Base-by-base conservation (phyloP, 1,140 invertebrate genomes). In the Papilio aristodemus region DNA sequence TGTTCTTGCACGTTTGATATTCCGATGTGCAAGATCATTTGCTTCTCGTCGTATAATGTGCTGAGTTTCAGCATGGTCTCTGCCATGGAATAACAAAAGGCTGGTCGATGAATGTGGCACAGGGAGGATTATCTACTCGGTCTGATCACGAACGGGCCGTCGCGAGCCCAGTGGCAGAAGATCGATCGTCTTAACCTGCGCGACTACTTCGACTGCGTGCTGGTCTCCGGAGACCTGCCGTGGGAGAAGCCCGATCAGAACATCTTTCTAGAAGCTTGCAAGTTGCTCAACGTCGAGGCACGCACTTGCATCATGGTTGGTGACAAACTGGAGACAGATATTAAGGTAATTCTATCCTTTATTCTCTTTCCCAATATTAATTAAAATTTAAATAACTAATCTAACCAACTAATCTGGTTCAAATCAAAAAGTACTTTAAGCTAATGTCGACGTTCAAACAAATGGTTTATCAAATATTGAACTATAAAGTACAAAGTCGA, bases 151-250 rank as follows among this genome's bases (percentile, higher is more conserved):
- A 97, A 97, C 86, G 96, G 96, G 9, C 95, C 96, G 1, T 96
- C 96, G 19, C 93, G 94, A 43, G 94, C 95, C 9, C 96, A 97
- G 88, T 97, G 96, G 96, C 96, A 97, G 91, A 97, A 97, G 90
- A 93, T 97, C 27, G 89, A 93, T 43, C 93, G 93, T 50, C 91
- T 96, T 68, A 92, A 93, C 11, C 89, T 96, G 1, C 89, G 93
- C 60, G 92, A 93, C 62, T 95, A 94, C 86, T 97, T 97, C 86
- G 96, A 97, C 85, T 93, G 94, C 70, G 94, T 97, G 69, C 89
- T 97, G 37, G 95, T 97, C 10, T 96, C 96, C 27, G 96, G 95
- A 7, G 96, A 97, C 91, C 91, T 96, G 73, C 94, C 95, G 1
- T 96, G 95, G 94, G 96, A 97, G 88, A 97, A 97, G 82, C 96